A percentile compares a stretch with the other conserved stretches of the same genome.
Evolutionary conservation across 1,140 invertebrate genomes (phyloP).

Genomic region (Rhagoletis zephyria): DNA sequence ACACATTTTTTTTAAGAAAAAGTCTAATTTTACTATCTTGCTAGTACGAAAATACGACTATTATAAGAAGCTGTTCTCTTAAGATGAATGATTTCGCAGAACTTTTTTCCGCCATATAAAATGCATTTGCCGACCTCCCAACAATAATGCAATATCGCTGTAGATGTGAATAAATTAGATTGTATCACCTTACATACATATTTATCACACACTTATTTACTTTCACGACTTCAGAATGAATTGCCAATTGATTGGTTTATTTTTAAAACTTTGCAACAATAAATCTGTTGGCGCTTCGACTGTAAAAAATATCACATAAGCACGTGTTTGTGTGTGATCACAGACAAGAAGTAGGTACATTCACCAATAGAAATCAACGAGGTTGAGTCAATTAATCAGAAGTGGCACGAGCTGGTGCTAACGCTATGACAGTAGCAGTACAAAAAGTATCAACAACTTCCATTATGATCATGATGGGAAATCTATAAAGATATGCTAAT

Average conservation of each 20-base stretch:
- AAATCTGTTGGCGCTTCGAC: not conserved
- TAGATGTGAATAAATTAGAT: too few species aligned
- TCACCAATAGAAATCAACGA: slow-evolving; percentile 8
- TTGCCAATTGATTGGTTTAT: slow-evolving; percentile 16
- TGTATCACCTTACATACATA: too few species aligned
- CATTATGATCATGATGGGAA: not conserved
- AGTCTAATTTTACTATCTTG: too few species aligned
- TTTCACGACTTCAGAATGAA: slow-evolving; percentile 12
- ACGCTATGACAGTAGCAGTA: not conserved
- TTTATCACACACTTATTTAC: not conserved
- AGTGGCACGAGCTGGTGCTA: slow-evolving; percentile 12
- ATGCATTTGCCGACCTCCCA: too few species aligned
- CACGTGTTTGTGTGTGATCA: not conserved
- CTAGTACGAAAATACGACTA: too few species aligned
- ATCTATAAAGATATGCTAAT: not conserved
- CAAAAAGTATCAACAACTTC: not conserved
- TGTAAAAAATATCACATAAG: not conserved
- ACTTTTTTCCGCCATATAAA: too few species aligned
- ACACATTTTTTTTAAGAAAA: too few species aligned
- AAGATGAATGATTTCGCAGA: too few species aligned
- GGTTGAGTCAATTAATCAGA: slow-evolving; percentile 32
- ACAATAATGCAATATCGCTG: too few species aligned
- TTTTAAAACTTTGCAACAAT: not conserved
- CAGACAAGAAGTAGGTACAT: not conserved
- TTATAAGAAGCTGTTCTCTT: too few species aligned